These are phyloP conservation scores for Vicugna pacos DNA, from an alignment of 2,113 vertebrate genomes.

Conservation along the genomic window DNA sequence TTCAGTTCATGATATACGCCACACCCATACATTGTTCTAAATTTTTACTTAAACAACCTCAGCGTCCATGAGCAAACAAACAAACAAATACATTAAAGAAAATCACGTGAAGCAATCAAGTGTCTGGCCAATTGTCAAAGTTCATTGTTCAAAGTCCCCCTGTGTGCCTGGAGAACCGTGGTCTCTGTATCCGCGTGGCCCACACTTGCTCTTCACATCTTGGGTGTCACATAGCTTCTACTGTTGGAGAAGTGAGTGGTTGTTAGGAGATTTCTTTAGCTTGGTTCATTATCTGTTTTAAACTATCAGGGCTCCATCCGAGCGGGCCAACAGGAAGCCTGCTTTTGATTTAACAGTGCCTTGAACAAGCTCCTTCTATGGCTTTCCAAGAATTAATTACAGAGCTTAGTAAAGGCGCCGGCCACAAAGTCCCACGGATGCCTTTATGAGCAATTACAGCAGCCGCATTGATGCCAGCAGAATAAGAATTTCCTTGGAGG, in stretches of 20 bases:
- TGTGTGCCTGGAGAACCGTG: accelerated
- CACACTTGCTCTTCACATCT: accelerated
- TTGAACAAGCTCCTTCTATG: slow-evolving; percentile 63
- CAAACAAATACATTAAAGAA: neutral
- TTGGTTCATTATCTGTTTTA: slow-evolving; percentile 65
- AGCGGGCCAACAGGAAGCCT: slow-evolving; percentile 68
- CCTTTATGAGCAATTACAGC: slow-evolving; percentile 65
- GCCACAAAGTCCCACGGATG: slow-evolving; percentile 43
- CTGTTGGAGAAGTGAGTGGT: neutral
- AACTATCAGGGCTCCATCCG: slow-evolving; percentile 42
- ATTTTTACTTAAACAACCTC: slow-evolving; percentile 1
- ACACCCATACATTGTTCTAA: neutral
- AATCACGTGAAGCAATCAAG: neutral
- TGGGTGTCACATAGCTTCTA: neutral
- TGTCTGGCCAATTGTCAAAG: neutral
- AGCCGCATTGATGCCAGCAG: neutral
- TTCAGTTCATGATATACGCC: neutral
- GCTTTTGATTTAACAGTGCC: slow-evolving; percentile 73
- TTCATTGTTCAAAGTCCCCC: neutral
- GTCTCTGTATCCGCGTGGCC: neutral
- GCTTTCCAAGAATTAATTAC: slow-evolving; percentile 79
- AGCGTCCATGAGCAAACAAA: neutral
- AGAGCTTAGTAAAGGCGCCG: slow-evolving; percentile 71
- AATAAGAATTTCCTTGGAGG: slow-evolving; percentile 56
- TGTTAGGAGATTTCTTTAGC: slow-evolving; percentile 23